phyloP scores from a whole-genome alignment of 2,113 vertebrate genomes.

The Salvelinus namaycush region DNA sequence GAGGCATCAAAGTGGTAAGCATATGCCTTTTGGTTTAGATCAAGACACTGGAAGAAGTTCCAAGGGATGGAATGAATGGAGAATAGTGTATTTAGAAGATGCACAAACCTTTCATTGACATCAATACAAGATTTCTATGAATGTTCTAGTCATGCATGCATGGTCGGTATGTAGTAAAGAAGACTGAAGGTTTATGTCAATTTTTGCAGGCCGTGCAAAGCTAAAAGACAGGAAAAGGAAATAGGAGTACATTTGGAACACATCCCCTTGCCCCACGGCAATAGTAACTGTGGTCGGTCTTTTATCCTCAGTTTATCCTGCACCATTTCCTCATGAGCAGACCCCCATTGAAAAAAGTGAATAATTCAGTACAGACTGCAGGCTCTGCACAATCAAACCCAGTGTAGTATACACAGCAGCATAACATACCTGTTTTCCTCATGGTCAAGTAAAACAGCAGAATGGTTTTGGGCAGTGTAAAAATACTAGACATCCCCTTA shows the following conservation, averaged over 20 bases:
- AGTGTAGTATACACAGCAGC: not conserved
- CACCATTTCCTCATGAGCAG: not conserved
- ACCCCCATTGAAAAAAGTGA: not conserved
- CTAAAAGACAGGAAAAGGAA: constrained; percentile 60
- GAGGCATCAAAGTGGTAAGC: too few species aligned
- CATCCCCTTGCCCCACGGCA: constrained; percentile 37
- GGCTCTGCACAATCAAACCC: not conserved
- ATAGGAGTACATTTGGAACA: constrained; percentile 32
- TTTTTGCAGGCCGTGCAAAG: constrained; percentile 39
- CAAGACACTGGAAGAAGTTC: too few species aligned
- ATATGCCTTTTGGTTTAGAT: too few species aligned
- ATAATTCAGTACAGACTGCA: not conserved
- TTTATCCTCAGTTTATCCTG: constrained; percentile 33
- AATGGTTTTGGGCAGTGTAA: not conserved
- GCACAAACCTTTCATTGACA: not conserved
- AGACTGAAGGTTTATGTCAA: constrained; percentile 61
- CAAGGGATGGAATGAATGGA: too few species aligned
- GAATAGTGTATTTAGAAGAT: too few species aligned
- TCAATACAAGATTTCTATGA: not conserved
- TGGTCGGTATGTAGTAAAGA: constrained; percentile 29
- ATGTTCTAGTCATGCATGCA: constrained; percentile 16
- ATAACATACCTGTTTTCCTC: not conserved
- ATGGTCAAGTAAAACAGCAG: not conserved
- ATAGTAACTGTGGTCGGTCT: constrained; percentile 46
- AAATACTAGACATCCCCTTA: not conserved